A percentile compares a stretch with the other conserved stretches of the same genome.
Evolutionary conservation across 53 echinoderm and acorn worm species (phyloP).

Genomic region (Paracentrotus lividus): DNA sequence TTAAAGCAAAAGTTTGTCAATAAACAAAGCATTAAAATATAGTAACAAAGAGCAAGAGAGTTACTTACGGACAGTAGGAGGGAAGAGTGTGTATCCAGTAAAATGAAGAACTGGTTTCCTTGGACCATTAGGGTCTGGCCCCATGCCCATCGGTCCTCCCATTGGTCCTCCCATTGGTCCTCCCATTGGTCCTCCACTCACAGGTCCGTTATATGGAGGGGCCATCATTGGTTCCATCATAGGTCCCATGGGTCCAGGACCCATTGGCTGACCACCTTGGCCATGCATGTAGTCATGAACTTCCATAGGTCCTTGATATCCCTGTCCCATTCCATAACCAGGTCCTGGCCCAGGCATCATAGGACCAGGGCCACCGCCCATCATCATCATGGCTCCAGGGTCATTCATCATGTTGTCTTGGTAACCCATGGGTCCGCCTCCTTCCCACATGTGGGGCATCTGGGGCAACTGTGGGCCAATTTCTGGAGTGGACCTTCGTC

Average conservation of each 20-base stretch:
- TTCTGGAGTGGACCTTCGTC: background rate
- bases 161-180: background rate
- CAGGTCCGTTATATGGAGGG: background rate
- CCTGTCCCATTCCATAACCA: background rate
- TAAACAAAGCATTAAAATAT: background rate
- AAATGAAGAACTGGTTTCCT: constrained; percentile 54
- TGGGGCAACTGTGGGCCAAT: too few species aligned
- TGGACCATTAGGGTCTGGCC: background rate
- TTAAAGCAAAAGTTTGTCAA: too few species aligned
- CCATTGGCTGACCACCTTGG: background rate
- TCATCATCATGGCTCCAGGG: background rate
- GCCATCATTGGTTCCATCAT: constrained; percentile 2
- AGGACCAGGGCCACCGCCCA: background rate
- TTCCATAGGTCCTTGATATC: background rate
- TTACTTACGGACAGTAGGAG: constrained; percentile 29
- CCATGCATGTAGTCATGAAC: background rate
- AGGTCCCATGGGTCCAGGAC: constrained; percentile 1
- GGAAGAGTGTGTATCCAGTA: constrained; percentile 43
- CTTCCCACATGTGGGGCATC: background rate
- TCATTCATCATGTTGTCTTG: constrained; percentile 5
- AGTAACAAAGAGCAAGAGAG: background rate
- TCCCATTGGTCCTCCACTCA: background rate
- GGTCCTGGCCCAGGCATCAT: background rate
- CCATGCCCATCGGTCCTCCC: constrained; percentile 20
- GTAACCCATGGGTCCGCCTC: constrained; percentile 13